Evolutionary conservation across 2,888 invertebrate species (phyloP).

Genomic region (Empis stercorea): DNA sequence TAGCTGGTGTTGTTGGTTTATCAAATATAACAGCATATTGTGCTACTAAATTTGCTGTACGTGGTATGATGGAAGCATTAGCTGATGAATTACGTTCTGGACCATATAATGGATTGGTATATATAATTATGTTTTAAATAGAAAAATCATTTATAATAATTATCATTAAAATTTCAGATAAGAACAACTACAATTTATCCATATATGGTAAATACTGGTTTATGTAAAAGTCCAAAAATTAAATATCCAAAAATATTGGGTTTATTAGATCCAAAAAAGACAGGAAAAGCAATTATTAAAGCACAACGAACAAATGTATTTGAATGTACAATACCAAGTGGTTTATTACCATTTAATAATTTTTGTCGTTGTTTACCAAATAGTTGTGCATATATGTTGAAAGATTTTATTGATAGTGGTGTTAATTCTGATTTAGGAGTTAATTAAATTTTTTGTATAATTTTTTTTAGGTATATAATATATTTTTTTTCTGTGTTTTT

Average conservation of each 20-base stretch:
- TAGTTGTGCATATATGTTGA: conserved; percentile 40
- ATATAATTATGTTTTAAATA: background rate
- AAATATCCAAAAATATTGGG: conserved; percentile 56
- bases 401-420: conserved; percentile 55
- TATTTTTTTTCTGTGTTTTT: background rate
- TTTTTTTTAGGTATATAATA: no score
- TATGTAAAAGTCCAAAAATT: conserved; percentile 64
- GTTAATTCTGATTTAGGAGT: conserved; percentile 41
- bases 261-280: conserved; percentile 49
- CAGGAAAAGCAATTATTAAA: conserved; percentile 51
- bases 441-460: no score
- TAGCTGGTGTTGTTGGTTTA: conserved; percentile 60
- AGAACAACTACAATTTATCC: conserved; percentile 74
- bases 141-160: conserved; percentile 1
- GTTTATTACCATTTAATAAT: conserved; percentile 43
- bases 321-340: conserved; percentile 52
- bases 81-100: conserved; percentile 58
- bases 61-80: conserved; percentile 74
- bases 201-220: conserved; percentile 76
- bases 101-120: conserved; percentile 26
- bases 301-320: conserved; percentile 49
- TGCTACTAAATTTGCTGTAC: conserved; percentile 66
- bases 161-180: conserved; percentile 38
- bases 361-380: conserved; percentile 45
- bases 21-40: conserved; percentile 71